phyloP scores from a whole-genome alignment of 2,113 vertebrate species.

The Apodemus sylvaticus region DNA sequence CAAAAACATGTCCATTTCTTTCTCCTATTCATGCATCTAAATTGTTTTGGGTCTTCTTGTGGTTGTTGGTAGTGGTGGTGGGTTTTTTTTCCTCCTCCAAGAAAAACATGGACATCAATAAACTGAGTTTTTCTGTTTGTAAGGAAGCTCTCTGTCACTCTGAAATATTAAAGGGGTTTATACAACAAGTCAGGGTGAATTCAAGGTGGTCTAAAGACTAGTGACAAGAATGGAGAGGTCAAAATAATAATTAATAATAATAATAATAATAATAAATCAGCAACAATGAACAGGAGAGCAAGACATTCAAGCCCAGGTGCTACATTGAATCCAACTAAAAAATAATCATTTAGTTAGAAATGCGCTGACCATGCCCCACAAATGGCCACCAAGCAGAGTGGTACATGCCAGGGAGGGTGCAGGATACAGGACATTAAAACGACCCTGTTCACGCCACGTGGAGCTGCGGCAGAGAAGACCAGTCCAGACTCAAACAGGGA shows the following conservation, averaged over 20 bases:
- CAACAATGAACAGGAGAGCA: background rate
- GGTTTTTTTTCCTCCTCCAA: background rate
- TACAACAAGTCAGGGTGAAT: background rate
- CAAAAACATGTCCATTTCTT: background rate
- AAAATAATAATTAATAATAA: background rate
- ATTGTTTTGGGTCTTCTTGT: too few species aligned
- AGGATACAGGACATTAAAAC: background rate
- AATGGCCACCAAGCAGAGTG: background rate
- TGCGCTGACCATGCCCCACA: background rate
- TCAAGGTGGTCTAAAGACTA: background rate
- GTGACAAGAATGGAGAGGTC: background rate
- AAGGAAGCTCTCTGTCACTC: background rate
- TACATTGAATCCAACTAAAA: background rate
- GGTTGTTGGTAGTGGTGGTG: too few species aligned
- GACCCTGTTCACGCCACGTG: background rate
- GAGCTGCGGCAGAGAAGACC: too few species aligned
- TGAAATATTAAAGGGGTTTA: background rate
- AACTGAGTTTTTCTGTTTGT: background rate
- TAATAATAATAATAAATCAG: background rate
- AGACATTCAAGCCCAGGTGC: slow-evolving; percentile 4
- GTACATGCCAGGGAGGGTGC: background rate
- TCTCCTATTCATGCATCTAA: too few species aligned
- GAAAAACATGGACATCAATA: background rate
- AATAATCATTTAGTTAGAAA: background rate
- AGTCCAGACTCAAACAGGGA: background rate